phyloP scores from a whole-genome alignment of 2,888 invertebrate genomes.

The Electrophaes corylata region DNA sequence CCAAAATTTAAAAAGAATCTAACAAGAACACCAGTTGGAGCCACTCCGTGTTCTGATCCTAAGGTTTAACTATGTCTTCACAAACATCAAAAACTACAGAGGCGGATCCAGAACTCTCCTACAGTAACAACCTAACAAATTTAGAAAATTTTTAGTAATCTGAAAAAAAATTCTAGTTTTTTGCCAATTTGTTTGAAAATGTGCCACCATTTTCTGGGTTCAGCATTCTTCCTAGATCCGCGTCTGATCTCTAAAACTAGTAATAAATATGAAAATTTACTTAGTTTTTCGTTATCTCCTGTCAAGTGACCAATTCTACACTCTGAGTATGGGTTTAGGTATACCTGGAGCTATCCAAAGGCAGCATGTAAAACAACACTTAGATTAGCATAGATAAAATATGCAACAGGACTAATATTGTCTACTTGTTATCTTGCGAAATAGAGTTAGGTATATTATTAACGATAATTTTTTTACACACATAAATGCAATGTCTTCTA shows the following conservation, averaged over 20 bases:
- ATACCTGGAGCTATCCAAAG: slow-evolving; percentile 36
- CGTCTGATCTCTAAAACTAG: slow-evolving; percentile 17
- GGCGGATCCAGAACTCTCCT: slow-evolving; percentile 26
- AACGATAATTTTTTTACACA: too few relatives aligned
- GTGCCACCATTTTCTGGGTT: slow-evolving; percentile 11
- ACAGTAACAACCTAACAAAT: slow-evolving; percentile 13
- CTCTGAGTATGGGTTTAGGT: slow-evolving; percentile 21
- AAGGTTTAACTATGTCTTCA: neutral
- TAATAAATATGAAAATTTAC: slow-evolving; percentile 30
- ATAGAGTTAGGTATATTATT: too few relatives aligned
- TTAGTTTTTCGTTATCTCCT: slow-evolving; percentile 25
- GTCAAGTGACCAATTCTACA: slow-evolving; percentile 31
- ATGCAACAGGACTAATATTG: too few relatives aligned
- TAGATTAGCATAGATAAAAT: neutral
- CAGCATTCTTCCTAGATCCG: slow-evolving; percentile 25
- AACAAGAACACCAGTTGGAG: too few relatives aligned
- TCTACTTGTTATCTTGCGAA: too few relatives aligned
- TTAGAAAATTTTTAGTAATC: slow-evolving; percentile 2
- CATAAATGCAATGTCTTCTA: too few relatives aligned
- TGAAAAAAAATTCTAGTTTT: neutral
- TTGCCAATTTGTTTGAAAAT: slow-evolving; percentile 17
- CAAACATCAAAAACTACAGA: slow-evolving; percentile 20
- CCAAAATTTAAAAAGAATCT: neutral
- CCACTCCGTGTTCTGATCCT: too few relatives aligned
- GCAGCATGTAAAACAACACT: slow-evolving; percentile 27